Conservation (phyloP, 2,888 invertebrate genomes). For the Xiphydria camelus region DNA sequence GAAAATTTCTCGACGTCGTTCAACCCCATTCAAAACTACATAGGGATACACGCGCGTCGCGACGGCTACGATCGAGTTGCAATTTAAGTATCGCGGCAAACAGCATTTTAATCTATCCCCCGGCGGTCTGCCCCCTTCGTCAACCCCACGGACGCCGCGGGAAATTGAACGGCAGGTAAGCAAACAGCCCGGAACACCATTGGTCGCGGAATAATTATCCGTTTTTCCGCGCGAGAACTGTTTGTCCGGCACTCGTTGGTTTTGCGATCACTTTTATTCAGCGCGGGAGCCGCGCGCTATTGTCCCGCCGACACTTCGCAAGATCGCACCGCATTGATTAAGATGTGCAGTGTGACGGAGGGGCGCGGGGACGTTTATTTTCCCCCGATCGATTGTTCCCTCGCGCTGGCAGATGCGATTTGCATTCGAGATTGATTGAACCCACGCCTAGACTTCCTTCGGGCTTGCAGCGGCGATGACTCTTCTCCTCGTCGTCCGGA, state of each 20-base stretch:
- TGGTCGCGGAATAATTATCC: constrained; percentile 40
- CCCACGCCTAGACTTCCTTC: constrained; percentile 17
- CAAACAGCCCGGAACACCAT: constrained; percentile 6
- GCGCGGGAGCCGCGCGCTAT: constrained; percentile 19
- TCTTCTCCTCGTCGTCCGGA: constrained; percentile 9
- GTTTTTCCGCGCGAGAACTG: constrained; percentile 34
- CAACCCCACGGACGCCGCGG: not conserved
- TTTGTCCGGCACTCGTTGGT: constrained; percentile 37
- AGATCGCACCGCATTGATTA: constrained; percentile 28
- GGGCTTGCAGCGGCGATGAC: too few species aligned
- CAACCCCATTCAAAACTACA: too few species aligned
- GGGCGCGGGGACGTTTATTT: constrained; percentile 12
- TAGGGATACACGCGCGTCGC: too few species aligned
- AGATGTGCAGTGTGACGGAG: constrained; percentile 28
- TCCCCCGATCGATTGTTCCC: constrained; percentile 26
- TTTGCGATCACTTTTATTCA: constrained; percentile 32
- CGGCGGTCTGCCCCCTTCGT: not conserved
- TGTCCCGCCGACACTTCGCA: constrained; percentile 6
- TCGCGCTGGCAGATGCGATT: constrained; percentile 28
- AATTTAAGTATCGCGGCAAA: constrained; percentile 45
- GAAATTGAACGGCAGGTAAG: not conserved
- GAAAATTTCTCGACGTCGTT: too few species aligned
- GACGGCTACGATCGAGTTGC: constrained; percentile 1
- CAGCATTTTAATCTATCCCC: constrained; percentile 48
- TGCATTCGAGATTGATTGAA: constrained; percentile 48